These are phyloP conservation scores for Sandelia bainsii DNA, from an alignment of 2,797 vertebrate species.

Conservation along the genomic window DNA sequence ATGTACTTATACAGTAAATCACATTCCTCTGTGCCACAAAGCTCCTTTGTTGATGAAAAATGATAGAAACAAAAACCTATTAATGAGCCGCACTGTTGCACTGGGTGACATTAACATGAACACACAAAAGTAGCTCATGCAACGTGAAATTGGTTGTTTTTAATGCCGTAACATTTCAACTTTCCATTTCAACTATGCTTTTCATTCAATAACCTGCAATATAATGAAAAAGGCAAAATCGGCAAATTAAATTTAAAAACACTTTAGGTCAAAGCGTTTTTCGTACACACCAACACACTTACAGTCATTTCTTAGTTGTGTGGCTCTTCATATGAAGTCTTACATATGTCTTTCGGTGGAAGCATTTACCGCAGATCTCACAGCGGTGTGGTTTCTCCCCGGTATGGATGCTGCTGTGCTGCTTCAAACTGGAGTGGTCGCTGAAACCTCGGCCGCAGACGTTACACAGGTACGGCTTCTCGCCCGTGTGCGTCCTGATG, in stretches of 20 bases:
- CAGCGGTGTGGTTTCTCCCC: constrained; percentile 65
- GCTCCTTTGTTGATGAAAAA: no score
- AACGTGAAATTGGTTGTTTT: no score
- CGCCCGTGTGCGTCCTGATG: no score
- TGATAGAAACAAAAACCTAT: no score
- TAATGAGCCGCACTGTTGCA: no score
- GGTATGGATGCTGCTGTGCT: constrained; percentile 61
- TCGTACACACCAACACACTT: neutral
- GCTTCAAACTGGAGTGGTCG: constrained; percentile 58
- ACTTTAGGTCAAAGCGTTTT: neutral
- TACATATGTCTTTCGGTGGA: constrained; percentile 59
- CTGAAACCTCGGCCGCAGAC: constrained; percentile 70
- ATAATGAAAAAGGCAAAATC: neutral
- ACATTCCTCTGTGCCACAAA: no score
- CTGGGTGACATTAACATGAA: no score
- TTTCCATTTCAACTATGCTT: no score
- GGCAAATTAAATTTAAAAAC: neutral
- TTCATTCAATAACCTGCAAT: no score
- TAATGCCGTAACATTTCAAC: no score
- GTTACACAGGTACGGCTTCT: constrained; percentile 69
- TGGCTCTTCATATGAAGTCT: constrained; percentile 71
- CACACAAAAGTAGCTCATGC: no score
- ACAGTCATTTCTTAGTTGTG: constrained; percentile 21
- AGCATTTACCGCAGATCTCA: constrained; percentile 60
- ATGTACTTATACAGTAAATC: no score